Conservation (phyloP, 2,113 vertebrate genomes). For the Tauraco erythrolophus region DNA sequence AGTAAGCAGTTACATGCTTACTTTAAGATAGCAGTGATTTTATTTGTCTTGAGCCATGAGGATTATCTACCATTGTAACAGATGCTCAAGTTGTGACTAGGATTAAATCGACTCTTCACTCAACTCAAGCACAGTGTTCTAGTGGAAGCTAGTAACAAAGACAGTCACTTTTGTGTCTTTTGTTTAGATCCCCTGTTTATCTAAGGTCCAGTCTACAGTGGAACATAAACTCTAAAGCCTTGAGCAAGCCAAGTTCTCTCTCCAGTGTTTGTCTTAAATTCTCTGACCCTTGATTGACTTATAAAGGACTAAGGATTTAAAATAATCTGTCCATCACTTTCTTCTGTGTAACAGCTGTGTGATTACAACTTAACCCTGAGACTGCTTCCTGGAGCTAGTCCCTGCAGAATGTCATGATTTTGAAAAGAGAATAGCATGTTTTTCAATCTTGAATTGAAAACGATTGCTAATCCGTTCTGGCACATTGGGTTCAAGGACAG, state of each 20-base stretch:
- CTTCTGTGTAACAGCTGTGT: not conserved
- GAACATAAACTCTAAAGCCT: not conserved
- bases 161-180: not conserved
- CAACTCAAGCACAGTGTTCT: not conserved
- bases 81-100: not conserved
- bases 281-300: not conserved
- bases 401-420: not conserved
- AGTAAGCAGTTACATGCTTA: fast-evolving
- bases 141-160: not conserved
- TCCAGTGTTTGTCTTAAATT: not conserved
- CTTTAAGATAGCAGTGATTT: not conserved
- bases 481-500: not conserved
- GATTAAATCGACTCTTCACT: not conserved
- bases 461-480: not conserved
- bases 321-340: not conserved
- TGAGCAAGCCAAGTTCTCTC: not conserved
- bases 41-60: not conserved
- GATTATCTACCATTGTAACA: not conserved
- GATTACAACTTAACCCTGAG: not conserved
- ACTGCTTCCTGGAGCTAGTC: not conserved
- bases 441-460: not conserved
- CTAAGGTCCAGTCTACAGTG: not conserved
- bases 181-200: not conserved
- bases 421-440: fast-evolving
- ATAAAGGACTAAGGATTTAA: not conserved